phyloP scores from a whole-genome alignment of 2,797 vertebrate species.

The Craterocephalus amniculus region DNA sequence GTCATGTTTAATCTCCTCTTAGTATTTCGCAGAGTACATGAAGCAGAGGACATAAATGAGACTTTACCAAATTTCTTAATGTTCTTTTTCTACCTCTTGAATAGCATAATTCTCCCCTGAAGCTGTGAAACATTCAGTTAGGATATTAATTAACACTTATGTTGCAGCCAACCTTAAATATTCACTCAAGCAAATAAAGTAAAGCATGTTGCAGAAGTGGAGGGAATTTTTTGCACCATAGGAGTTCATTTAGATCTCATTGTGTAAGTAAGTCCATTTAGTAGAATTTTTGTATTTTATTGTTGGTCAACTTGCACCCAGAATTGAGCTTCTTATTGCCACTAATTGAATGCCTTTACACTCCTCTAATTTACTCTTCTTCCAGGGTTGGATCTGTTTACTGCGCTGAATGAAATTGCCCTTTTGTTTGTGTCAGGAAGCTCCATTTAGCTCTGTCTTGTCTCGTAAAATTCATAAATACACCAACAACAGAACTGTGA shows the following conservation, averaged over 20 bases:
- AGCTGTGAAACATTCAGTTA: slow-evolving; percentile 63
- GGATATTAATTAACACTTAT: slow-evolving; percentile 66
- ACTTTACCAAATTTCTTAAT: neutral
- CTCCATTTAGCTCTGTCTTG: slow-evolving; percentile 36
- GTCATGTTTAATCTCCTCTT: neutral
- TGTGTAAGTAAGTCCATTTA: slow-evolving; percentile 25
- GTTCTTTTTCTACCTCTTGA: slow-evolving; percentile 15
- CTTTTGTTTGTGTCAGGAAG: slow-evolving; percentile 18
- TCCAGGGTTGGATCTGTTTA: slow-evolving; percentile 30
- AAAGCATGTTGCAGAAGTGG: neutral
- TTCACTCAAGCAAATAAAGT: slow-evolving; percentile 44
- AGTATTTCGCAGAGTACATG: neutral
- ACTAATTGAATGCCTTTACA: slow-evolving; percentile 50
- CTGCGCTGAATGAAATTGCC: slow-evolving; percentile 11
- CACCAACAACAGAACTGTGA: slow-evolving; percentile 39
- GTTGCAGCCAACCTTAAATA: slow-evolving; percentile 46
- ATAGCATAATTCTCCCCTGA: slow-evolving; percentile 38
- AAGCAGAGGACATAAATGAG: slow-evolving; percentile 3
- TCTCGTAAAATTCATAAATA: slow-evolving; percentile 49
- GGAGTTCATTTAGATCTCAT: slow-evolving; percentile 15
- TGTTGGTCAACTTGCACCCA: slow-evolving; percentile 18
- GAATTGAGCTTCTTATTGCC: slow-evolving; percentile 14
- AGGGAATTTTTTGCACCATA: slow-evolving; percentile 13
- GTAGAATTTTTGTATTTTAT: slow-evolving; percentile 20
- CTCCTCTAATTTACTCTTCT: slow-evolving; percentile 40